Base-by-base conservation (phyloP, 2,888 invertebrate genomes). In the Nomada hirtipes region DNA sequence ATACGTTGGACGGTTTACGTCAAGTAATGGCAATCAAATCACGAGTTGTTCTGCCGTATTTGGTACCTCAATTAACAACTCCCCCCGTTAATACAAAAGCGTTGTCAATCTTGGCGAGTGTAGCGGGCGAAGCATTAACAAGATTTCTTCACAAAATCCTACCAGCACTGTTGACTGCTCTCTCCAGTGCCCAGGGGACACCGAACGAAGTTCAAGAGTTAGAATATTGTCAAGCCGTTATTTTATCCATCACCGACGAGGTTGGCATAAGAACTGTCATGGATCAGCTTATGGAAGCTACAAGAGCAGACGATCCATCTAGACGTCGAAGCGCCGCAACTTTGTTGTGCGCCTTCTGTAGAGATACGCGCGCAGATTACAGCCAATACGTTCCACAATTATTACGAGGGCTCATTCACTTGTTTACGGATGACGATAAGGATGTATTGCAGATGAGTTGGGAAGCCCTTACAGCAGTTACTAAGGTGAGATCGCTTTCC, bases 21-120 rank as follows among this genome's bases (percentile, higher is more conserved):
- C 99, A 99, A 95, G 98, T 99, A 57, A 98, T 99, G 98, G 97
- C 98, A 18, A 98, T 99, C 77, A 99, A 99, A 94, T 98, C 98
- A 0, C 96, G 98, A 88, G 98, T 98, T 0, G 99, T 99, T 74
- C 95, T 99, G 87, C 99, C 99, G 0, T 99, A 99, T 94, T 95
- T 99, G 82, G 97, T 99, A 82, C 99, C 99, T 4, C 97, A 98
- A 94, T 94, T 99, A 91, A 98, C 98, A 0, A 96, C 97, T 10
- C 96, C 96, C 9, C 98, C 98, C 26, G 97, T 98, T 10, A 98
- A 99, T 94, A 98, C 99, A 18, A 97, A 98, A 94, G 99, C 99
- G 0, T 95, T 99, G 74, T 98, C 99, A 0, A 98, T 98, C 91
- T 95, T 99, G 86, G 98, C 99, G 2, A 97, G 98, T 42, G 99